Evolutionary conservation across 2,797 vertebrate species (phyloP).

Genomic region (Stomatorhinus walkeri): DNA sequence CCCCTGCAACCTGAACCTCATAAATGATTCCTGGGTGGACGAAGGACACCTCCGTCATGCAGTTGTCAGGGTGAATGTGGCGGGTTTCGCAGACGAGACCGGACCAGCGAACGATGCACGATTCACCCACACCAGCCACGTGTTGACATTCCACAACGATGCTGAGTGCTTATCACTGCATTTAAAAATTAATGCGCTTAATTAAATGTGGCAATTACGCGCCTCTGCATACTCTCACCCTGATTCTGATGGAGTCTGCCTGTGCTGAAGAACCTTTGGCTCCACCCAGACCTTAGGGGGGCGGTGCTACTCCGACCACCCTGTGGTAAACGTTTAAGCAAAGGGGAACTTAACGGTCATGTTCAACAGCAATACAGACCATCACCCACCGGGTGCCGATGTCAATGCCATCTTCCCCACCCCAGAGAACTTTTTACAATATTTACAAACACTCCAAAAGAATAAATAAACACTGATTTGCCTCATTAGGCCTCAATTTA

Average conservation of each 20-base stretch:
- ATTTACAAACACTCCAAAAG: slow-evolving; percentile 45
- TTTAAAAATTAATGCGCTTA: background rate
- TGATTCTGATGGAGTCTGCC: background rate
- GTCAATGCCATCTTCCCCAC: slow-evolving; percentile 8
- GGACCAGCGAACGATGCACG: background rate
- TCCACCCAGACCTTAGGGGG: background rate
- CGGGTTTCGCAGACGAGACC: slow-evolving; percentile 19
- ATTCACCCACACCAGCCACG: background rate
- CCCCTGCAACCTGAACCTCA: background rate
- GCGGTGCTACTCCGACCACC: background rate
- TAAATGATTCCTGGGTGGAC: background rate
- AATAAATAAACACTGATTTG: slow-evolving; percentile 65
- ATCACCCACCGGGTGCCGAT: background rate
- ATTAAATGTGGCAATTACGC: background rate
- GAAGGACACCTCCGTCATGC: background rate
- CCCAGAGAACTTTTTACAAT: background rate
- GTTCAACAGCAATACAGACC: background rate
- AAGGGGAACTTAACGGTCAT: background rate
- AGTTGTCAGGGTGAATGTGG: slow-evolving; percentile 8
- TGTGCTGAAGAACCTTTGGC: background rate
- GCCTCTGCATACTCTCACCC: background rate
- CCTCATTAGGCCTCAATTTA: slow-evolving; percentile 76
- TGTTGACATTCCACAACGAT: slow-evolving; percentile 2
- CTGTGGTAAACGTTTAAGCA: background rate
- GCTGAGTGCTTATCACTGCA: background rate